A percentile compares a stretch with the other conserved stretches of the same genome.
These are phyloP conservation scores for Kuschelorhynchus macadamiae DNA, from an alignment of 2,888 invertebrate genomes.

Conservation along the genomic window DNA sequence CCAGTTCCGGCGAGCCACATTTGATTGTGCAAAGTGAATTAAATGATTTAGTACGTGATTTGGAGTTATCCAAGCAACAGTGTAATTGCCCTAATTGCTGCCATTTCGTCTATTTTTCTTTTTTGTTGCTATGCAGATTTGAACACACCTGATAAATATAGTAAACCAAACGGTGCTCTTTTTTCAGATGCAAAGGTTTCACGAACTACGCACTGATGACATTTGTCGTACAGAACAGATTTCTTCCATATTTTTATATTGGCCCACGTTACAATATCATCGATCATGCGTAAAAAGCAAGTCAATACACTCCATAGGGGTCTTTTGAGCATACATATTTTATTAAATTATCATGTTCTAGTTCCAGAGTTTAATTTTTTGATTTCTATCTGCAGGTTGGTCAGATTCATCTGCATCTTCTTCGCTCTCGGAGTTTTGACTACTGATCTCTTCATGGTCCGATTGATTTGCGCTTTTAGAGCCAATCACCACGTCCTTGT, in stretches of 20 bases:
- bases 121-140: constrained; percentile 34
- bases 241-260: constrained; percentile 10
- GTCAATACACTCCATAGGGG: constrained; percentile 10
- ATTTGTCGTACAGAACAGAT: background rate
- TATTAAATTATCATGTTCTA: too few species aligned
- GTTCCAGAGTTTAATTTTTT: too few species aligned
- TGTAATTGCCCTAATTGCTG: constrained; percentile 34
- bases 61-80: too few species aligned
- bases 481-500: too few species aligned
- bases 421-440: too few species aligned
- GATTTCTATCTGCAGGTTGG: too few species aligned
- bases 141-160: constrained; percentile 42
- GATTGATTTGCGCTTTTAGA: too few species aligned
- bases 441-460: too few species aligned
- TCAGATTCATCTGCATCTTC: too few species aligned
- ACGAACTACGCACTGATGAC: constrained; percentile 9
- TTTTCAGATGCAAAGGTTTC: constrained; percentile 34
- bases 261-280: constrained; percentile 21
- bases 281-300: constrained; percentile 2
- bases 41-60: too few species aligned
- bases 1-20: too few species aligned
- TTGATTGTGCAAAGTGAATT: too few species aligned
- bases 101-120: constrained; percentile 36
- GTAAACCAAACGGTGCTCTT: constrained; percentile 41
- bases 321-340: background rate